These are phyloP conservation scores for Formica selysi DNA, from an alignment of 1,140 invertebrate species.

Conservation along the genomic window DNA sequence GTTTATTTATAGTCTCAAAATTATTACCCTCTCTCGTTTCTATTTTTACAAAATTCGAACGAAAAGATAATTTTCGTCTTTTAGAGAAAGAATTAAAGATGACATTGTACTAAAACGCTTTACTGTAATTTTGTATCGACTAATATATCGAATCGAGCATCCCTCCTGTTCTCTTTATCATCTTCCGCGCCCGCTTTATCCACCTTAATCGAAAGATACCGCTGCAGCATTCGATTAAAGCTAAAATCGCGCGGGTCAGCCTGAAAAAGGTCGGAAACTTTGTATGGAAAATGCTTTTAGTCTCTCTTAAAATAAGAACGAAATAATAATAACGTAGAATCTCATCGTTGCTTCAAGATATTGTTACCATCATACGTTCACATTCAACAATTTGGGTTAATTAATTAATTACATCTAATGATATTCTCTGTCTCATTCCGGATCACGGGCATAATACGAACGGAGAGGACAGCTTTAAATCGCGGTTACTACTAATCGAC, in stretches of 20 bases:
- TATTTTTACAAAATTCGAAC: too few relatives aligned
- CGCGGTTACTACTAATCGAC: constrained; percentile 51
- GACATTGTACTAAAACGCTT: background rate
- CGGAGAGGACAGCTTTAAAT: constrained; percentile 44
- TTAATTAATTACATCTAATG: constrained; percentile 47
- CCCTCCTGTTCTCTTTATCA: background rate
- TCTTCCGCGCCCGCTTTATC: background rate
- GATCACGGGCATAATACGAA: background rate
- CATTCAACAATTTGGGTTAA: constrained; percentile 41
- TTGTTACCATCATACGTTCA: too few relatives aligned
- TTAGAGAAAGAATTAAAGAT: too few relatives aligned
- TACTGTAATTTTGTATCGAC: constrained; percentile 46
- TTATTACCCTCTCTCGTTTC: too few relatives aligned
- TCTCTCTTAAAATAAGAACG: constrained; percentile 22
- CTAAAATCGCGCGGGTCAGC: background rate
- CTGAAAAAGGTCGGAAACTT: constrained; percentile 19
- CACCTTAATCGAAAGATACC: constrained; percentile 32
- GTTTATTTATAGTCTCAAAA: too few relatives aligned
- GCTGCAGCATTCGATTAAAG: constrained; percentile 40
- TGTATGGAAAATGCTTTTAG: constrained; percentile 8
- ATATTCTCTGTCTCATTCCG: constrained; percentile 36
- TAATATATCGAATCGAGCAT: constrained; percentile 11
- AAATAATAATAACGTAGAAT: constrained; percentile 52
- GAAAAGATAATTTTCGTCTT: too few relatives aligned
- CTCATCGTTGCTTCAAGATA: background rate